phyloP scores from a whole-genome alignment of 1,140 invertebrate species.

The Cyclargus thomasi region DNA sequence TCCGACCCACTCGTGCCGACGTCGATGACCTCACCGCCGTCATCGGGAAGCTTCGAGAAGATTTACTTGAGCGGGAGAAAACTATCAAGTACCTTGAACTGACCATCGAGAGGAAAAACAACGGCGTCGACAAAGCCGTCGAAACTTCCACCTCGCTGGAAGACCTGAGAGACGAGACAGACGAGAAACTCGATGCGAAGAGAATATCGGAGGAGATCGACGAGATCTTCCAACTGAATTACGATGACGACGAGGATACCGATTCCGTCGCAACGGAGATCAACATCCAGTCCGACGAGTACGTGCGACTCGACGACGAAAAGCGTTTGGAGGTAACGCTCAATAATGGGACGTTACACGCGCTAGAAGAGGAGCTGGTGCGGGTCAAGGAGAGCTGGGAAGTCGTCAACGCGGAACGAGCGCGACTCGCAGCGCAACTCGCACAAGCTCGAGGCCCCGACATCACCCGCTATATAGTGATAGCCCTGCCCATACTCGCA shows the following conservation, averaged over 20 bases:
- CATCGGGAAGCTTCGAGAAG: slow-evolving; percentile 44
- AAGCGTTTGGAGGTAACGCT: slow-evolving; percentile 50
- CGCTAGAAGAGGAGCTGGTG: slow-evolving; percentile 70
- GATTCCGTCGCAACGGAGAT: slow-evolving; percentile 56
- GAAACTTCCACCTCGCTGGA: slow-evolving; percentile 43
- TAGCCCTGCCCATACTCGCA: slow-evolving; percentile 42
- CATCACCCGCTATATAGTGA: slow-evolving; percentile 34
- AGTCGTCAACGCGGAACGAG: slow-evolving; percentile 53
- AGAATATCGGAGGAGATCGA: slow-evolving; percentile 58
- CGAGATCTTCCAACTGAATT: slow-evolving; percentile 62
- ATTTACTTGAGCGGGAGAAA: slow-evolving; percentile 42
- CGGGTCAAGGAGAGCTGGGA: slow-evolving; percentile 69
- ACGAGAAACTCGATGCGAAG: slow-evolving; percentile 41
- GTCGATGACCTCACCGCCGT: slow-evolving; percentile 54
- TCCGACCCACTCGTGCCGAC: slow-evolving; percentile 56
- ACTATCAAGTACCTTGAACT: slow-evolving; percentile 36
- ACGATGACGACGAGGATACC: slow-evolving; percentile 58
- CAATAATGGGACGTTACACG: slow-evolving; percentile 58
- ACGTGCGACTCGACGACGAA: slow-evolving; percentile 51
- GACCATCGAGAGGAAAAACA: slow-evolving; percentile 21
- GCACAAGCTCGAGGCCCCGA: not conserved
- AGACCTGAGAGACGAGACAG: slow-evolving; percentile 33
- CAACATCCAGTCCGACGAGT: slow-evolving; percentile 40
- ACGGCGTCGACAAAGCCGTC: slow-evolving; percentile 38
- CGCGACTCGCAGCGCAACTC: slow-evolving; percentile 57